Evolutionary conservation across 2,888 invertebrate genomes (phyloP).

Genomic region (Augiades crinisus): DNA sequence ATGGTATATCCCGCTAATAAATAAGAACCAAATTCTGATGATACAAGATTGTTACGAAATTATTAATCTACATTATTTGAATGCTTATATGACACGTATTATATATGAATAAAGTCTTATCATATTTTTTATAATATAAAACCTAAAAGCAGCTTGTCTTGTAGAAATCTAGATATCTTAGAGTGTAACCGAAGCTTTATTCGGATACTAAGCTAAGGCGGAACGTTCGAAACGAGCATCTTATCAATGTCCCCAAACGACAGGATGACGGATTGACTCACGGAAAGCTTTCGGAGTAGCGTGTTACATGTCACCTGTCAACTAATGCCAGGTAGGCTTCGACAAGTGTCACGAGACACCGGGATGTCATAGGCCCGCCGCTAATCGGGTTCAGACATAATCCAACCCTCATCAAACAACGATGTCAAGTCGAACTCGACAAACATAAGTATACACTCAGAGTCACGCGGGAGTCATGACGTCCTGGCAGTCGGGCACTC

Average conservation of each 20-base stretch:
- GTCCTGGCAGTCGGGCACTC: slow-evolving; percentile 44
- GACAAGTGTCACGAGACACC: slow-evolving; percentile 30
- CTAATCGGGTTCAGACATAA: slow-evolving; percentile 36
- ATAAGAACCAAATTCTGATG: not conserved
- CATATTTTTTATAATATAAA: no score
- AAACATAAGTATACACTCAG: slow-evolving; percentile 31
- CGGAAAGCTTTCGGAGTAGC: slow-evolving; percentile 36
- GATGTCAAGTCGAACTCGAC: slow-evolving; percentile 11
- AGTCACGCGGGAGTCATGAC: slow-evolving; percentile 44
- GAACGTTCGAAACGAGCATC: slow-evolving; percentile 18
- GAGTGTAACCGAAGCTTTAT: not conserved
- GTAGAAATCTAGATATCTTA: slow-evolving; percentile 1
- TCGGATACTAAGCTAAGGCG: not conserved
- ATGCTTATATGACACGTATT: no score
- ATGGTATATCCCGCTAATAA: not conserved
- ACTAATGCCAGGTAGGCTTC: slow-evolving; percentile 31
- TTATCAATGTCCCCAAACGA: slow-evolving; percentile 36
- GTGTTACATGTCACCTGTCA: slow-evolving; percentile 37
- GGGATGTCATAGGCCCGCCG: slow-evolving; percentile 40
- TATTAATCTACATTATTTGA: no score
- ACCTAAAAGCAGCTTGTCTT: no score
- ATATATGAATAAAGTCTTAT: no score
- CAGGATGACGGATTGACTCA: slow-evolving; percentile 48
- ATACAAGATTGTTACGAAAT: not conserved
- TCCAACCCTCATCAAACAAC: slow-evolving; percentile 9